Evolutionary conservation across 2,113 vertebrate species (phyloP).

Genomic region (Gadus macrocephalus): DNA sequence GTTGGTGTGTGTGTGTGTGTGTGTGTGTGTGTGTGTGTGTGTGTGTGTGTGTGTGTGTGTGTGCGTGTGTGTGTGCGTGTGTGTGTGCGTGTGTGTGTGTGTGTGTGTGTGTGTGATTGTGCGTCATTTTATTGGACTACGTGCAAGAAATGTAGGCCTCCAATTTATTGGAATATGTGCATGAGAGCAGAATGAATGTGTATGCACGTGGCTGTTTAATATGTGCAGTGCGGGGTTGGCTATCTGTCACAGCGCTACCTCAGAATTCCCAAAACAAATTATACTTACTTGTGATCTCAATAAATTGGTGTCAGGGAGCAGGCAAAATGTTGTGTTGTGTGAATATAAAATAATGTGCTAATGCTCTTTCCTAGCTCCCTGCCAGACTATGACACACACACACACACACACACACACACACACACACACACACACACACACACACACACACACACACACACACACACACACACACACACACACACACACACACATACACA

Average conservation of each 20-base stretch:
- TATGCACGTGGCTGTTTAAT: conserved; percentile 24
- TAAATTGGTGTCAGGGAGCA: conserved; percentile 52
- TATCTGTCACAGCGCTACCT: conserved; percentile 21
- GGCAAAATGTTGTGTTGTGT: conserved; percentile 3
- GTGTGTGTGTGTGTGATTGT: too few species aligned
- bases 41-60: too few species aligned
- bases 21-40: too few species aligned
- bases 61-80: too few species aligned
- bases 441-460: too few species aligned
- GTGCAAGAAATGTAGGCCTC: neutral
- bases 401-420: neutral
- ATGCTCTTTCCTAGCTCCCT: neutral
- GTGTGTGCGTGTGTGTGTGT: too few species aligned
- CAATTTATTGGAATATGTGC: neutral
- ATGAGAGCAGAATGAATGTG: neutral
- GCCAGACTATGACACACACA: conserved; percentile 3
- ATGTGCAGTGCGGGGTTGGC: neutral
- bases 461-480: neutral
- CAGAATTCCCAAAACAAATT: conserved; percentile 55
- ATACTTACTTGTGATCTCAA: conserved; percentile 51
- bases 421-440: too few species aligned
- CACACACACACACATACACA: neutral
- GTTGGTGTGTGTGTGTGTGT: too few species aligned
- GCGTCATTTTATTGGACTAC: neutral
- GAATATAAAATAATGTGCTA: conserved; percentile 33